Conservation (phyloP, 2,888 invertebrate species). For the Operophtera brumata region DNA sequence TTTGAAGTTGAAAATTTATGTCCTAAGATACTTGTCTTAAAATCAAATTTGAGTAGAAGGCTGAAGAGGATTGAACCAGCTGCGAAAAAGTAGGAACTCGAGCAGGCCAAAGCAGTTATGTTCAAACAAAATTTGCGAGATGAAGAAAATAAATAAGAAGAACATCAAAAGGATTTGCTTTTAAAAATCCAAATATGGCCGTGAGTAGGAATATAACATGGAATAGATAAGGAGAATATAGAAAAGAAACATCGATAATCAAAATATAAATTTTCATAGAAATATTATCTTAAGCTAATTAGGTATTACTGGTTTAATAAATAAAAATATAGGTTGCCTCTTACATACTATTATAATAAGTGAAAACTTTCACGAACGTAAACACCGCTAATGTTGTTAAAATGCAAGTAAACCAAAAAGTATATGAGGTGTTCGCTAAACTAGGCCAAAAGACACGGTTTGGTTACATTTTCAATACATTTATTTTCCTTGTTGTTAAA, state of each 20-base stretch:
- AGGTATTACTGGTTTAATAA: neutral
- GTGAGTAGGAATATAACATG: too few relatives aligned
- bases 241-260: too few relatives aligned
- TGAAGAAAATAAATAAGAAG: too few relatives aligned
- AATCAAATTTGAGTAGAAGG: neutral
- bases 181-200: too few relatives aligned
- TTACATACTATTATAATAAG: conserved; percentile 8
- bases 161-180: too few relatives aligned
- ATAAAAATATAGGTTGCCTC: neutral
- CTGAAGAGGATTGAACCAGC: neutral
- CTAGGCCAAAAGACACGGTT: conserved; percentile 49
- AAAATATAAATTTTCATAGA: too few relatives aligned
- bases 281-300: neutral
- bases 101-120: neutral
- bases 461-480: conserved; percentile 37
- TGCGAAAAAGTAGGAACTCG: neutral
- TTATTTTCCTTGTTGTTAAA: conserved; percentile 28
- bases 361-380: conserved; percentile 27
- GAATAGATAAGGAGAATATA: too few relatives aligned
- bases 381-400: conserved; percentile 25
- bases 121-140: too few relatives aligned
- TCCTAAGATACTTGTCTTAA: too few relatives aligned
- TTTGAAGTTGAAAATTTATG: too few relatives aligned
- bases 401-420: conserved; percentile 32
- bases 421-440: conserved; percentile 37